A percentile compares a stretch with the other conserved stretches of the same genome.
Conservation (phyloP, 2,888 invertebrate species). For the Ferrisia virgata region DNA sequence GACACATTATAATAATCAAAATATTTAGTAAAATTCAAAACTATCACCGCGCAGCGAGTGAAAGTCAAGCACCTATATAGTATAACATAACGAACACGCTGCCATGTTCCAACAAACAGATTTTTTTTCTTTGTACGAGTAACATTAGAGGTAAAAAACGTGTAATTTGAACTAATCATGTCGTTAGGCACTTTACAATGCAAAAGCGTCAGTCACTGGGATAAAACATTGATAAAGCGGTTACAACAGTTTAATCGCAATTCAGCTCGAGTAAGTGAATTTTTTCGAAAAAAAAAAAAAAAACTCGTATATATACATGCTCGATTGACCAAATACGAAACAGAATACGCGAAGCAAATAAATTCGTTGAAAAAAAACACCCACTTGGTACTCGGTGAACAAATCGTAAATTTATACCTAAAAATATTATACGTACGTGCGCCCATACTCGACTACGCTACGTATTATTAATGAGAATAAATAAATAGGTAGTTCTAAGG, state of each 20-base stretch:
- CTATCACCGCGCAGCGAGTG: neutral
- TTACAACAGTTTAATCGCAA: neutral
- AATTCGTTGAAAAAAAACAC: no score
- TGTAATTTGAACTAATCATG: slow-evolving; percentile 12
- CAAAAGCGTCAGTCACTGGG: neutral
- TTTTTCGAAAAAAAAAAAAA: no score
- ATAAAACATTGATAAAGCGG: neutral
- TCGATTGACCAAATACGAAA: no score
- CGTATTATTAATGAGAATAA: neutral
- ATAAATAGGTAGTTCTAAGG: no score
- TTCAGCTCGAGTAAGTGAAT: no score
- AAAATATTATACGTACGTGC: no score
- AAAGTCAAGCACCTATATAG: neutral
- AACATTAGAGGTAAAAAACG: neutral
- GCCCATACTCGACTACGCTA: no score
- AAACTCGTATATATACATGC: no score
- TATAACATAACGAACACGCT: neutral
- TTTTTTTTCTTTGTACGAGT: neutral
- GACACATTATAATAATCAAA: neutral
- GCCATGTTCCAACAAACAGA: neutral
- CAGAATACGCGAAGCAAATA: no score
- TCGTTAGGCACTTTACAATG: neutral
- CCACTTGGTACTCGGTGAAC: no score
- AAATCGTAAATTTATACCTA: no score
- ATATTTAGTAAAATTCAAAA: slow-evolving; percentile 28